Base-by-base conservation (phyloP, 2,113 vertebrate species). In the Ictalurus furcatus region DNA sequence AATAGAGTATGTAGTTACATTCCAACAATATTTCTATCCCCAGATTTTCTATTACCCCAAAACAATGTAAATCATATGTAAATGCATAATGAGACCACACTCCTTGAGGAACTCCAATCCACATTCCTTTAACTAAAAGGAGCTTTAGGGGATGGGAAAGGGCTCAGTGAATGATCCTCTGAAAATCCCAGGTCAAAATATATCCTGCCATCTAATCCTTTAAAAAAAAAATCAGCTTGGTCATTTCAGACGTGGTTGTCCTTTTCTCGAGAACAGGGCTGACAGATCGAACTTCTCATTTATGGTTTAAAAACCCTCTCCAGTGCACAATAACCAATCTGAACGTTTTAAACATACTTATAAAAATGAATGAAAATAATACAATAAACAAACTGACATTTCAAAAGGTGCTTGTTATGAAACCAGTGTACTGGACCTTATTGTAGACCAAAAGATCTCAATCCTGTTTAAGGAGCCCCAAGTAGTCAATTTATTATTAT, bases 191-290 rank as follows among this genome's bases (percentile, higher is more conserved):
- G 34, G 23, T 84, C 81, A 84, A 63, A 84, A 63, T 23, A 63
- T 63, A 63, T 84, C 58, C 81, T 84, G 34, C 12, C 21, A 84
- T 63, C 81, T 84, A 84, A 84, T 84, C 81, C 81, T 84, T 80
- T 17, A 63, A 63, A 63, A 79, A 79, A 48, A 52, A 84, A 63
- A 84, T 37, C 56, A 61, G 34, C 34, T 19, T 63, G 81, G 37
- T 84, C 81, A 83, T 59, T 61, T 83, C 16, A 63, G 23, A 14
- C 8, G 13, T 16, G 56, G 80, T 40, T 83, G 30, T 83, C 8
- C 80, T 83, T 83, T 83, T 83, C 30, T 83, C 21, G 19, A 61
- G 80, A 61, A 61, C 6, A 34, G 19, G 54, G 28, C 58, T 81
- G 30, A 12, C 21, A 61, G 56, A 82, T 34, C 59, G 6, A 21